A percentile compares a stretch with the other conserved stretches of the same genome.
These are phyloP conservation scores for Drosophila lutescens DNA, from an alignment of 2,888 invertebrate species.

Conservation along the genomic window DNA sequence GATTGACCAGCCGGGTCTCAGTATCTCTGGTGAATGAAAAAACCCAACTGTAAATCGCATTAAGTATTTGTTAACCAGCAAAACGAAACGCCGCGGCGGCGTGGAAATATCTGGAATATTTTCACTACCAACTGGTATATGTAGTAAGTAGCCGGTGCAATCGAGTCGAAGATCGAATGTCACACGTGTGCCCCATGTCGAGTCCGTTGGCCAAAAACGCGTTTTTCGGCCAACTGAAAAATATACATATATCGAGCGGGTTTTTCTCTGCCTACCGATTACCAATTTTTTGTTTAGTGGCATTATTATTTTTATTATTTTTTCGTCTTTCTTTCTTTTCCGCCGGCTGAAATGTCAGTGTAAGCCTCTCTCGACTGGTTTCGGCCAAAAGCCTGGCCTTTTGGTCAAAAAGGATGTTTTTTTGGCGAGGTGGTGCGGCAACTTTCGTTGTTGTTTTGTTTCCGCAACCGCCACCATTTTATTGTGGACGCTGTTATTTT, in stretches of 20 bases:
- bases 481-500: constrained; percentile 49
- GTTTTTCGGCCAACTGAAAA: constrained; percentile 45
- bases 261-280: constrained; percentile 26
- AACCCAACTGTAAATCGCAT: constrained; percentile 62
- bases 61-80: constrained; percentile 71
- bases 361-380: constrained; percentile 39
- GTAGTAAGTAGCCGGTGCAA: constrained; percentile 5
- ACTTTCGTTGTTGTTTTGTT: constrained; percentile 73
- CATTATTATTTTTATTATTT: not conserved
- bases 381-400: constrained; percentile 49
- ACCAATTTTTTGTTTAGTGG: constrained; percentile 12
- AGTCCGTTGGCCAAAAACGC: constrained; percentile 62
- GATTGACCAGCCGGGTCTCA: constrained; percentile 47
- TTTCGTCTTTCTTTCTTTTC: not conserved
- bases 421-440: constrained; percentile 46
- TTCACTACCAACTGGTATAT: constrained; percentile 20
- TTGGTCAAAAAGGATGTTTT: constrained; percentile 70
- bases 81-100: constrained; percentile 46
- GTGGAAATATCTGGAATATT: constrained; percentile 71
- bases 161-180: constrained; percentile 53
- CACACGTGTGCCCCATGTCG: constrained; percentile 59
- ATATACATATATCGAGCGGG: constrained; percentile 22
- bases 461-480: constrained; percentile 68
- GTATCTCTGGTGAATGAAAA: constrained; percentile 24
- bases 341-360: constrained; percentile 48